Evolutionary conservation across 1,140 invertebrate species (phyloP).

Genomic region (Epicauta chinensis): DNA sequence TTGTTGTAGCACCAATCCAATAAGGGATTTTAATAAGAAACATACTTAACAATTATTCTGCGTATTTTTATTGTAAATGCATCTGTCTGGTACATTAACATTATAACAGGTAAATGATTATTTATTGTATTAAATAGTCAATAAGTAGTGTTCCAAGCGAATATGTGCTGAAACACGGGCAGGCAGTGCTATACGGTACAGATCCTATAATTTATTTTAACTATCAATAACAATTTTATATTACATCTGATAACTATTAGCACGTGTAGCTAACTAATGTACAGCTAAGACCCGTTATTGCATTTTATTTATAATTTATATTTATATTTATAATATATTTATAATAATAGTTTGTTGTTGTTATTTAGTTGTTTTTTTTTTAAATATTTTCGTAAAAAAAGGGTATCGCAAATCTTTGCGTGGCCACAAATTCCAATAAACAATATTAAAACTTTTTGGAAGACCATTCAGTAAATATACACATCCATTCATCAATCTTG

Average conservation of each 20-base stretch:
- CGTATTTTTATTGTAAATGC: slow-evolving; percentile 40
- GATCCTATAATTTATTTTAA: slow-evolving; percentile 14
- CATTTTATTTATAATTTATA: slow-evolving; percentile 1
- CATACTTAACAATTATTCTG: slow-evolving; percentile 26
- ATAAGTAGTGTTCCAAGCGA: slow-evolving; percentile 41
- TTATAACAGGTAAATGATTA: slow-evolving; percentile 42
- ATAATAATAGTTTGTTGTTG: neutral
- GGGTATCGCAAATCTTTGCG: slow-evolving; percentile 10
- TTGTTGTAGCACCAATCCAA: too few relatives aligned
- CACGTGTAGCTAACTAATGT: slow-evolving; percentile 22
- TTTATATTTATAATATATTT: neutral
- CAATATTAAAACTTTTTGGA: slow-evolving; percentile 26
- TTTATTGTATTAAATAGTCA: slow-evolving; percentile 42
- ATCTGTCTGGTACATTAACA: slow-evolving; percentile 39
- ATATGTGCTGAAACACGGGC: slow-evolving; percentile 42
- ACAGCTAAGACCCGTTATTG: slow-evolving; percentile 17
- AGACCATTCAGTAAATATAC: slow-evolving; percentile 25
- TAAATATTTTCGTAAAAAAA: slow-evolving; percentile 15
- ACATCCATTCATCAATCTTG: slow-evolving; percentile 18
- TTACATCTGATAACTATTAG: slow-evolving; percentile 29
- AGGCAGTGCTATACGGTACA: slow-evolving; percentile 44
- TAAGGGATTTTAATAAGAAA: neutral
- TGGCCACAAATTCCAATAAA: slow-evolving; percentile 20
- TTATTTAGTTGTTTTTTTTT: neutral
- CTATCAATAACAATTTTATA: slow-evolving; percentile 20